Base-by-base conservation (phyloP, 2,888 invertebrate genomes). In the Platycheirus albimanus region DNA sequence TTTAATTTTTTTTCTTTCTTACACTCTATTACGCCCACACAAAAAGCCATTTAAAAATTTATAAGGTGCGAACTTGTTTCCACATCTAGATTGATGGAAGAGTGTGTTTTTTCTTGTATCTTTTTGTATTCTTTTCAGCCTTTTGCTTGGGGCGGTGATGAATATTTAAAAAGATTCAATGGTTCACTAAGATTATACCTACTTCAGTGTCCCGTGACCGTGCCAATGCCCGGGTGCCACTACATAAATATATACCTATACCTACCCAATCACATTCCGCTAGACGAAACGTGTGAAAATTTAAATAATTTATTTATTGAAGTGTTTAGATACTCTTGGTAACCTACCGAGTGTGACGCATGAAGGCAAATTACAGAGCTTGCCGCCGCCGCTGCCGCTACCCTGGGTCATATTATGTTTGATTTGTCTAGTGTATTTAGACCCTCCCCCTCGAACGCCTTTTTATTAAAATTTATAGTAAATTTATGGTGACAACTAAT, bases 401-500 rank as follows among this genome's bases (percentile, higher is more conserved):
- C 19, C 8, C 19, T 36, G n/a, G 6, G 1, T 28, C 13, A 24
- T 15, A 28, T 28, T 30, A 13, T 41, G 7, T 15, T 15, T 7
- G 24, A 2, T 17, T 19, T 45, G 0, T 3, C 1, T 36, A n/a
- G n/a, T n/a, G n/a, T 56, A 13, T 24, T 41, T 15, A 10, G 24
- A 45, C 30, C 24, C 17, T 36, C 28, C 52, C 47, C 41, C 54
- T 38, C 30, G 30, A 54, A 77, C 15, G 45, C 61, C 43, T 45
- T 30, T 38, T 19, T 19, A 61, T 45, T 61, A 41, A 63, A 30
- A 70, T 28, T 36, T 66, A 72, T 72, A 52, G 45, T 30, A 51
- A 61, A 78, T 78, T 78, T 72, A 78, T 78, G 33, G 64, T 61
- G 66, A 66, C 72, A 78, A 72, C 66, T 47, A 72, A 78, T 77